phyloP scores from a whole-genome alignment of 2,888 invertebrate species.

The Amaurobius ferox region DNA sequence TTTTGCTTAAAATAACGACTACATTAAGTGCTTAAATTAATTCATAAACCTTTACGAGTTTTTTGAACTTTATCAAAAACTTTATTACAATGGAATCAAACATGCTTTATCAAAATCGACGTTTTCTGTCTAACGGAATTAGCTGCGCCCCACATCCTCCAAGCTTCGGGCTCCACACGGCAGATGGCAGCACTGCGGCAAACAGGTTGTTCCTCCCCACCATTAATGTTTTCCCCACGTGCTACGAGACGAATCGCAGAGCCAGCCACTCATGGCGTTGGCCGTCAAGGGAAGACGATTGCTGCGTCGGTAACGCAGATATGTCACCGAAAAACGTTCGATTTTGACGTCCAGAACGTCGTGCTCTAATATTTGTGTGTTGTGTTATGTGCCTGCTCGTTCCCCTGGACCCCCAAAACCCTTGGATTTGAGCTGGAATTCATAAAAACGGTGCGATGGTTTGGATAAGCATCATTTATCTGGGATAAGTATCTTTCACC shows the following conservation, averaged over 20 bases:
- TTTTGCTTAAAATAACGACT: too few species aligned
- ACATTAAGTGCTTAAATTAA: too few species aligned
- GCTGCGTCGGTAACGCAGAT: not conserved
- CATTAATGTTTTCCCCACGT: conserved; percentile 49
- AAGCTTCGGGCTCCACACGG: not conserved
- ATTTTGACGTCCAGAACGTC: not conserved
- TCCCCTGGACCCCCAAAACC: too few species aligned
- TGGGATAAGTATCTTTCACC: conserved; percentile 3
- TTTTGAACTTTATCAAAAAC: too few species aligned
- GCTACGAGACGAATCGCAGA: conserved; percentile 21
- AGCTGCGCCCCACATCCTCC: too few species aligned
- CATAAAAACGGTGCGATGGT: not conserved
- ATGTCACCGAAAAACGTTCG: not conserved
- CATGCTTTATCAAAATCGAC: too few species aligned
- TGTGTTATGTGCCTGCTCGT: too few species aligned
- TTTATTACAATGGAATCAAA: too few species aligned
- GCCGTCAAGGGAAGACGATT: not conserved
- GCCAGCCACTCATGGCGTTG: conserved; percentile 18
- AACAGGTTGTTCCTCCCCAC: conserved; percentile 55
- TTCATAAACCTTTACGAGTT: too few species aligned
- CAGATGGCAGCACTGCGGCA: conserved; percentile 47
- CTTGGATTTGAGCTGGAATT: too few species aligned
- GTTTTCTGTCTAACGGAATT: too few species aligned
- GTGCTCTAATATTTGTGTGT: not conserved
- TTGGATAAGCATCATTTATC: conserved; percentile 3